Base-by-base conservation (phyloP, 1,140 invertebrate genomes). In the Reticulitermes speratus region DNA sequence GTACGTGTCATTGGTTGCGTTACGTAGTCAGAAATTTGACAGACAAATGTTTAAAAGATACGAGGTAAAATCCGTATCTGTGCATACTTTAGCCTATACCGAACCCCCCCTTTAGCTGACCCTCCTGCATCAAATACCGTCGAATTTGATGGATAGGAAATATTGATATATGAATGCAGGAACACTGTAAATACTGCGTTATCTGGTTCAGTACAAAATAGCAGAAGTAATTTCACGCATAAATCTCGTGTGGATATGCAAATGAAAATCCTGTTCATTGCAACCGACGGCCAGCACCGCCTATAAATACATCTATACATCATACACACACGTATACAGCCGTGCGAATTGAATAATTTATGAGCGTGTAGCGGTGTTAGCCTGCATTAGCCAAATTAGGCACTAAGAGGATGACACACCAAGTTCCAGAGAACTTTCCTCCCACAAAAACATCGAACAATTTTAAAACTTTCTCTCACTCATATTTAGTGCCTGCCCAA, bases 121-220 rank as follows among this genome's bases (percentile, higher is more conserved):
- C 65, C 65, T 0, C 25, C 25, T 14, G 3, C 65, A 1, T 75
- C 25, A 75, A 75, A 75, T n/a, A 75, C 25, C 65, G 65, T 75
- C 65, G 25, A 75, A 75, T 75, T 75, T 75, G 65, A 75, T 75
- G 65, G 65, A 75, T 75, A 75, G 65, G n/a, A 75, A 75, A 75
- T 75, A 30, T 75, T 75, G 65, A 75, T 25, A 75, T 25, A 75
- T 75, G 65, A 75, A 75, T 30, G 65, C n/a, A n/a, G 8, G 2
- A 30, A 75, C 25, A 3, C 65, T 5, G 65, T 75, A 75, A 75
- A 75, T 75, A 75, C 65, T 75, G 65, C 14, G 65, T 75, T 75
- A 75, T 75, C 65, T 75, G n/a, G 25, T 30, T 6, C 16, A 19
- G 1, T 55, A 55, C 52, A 55, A 55, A 55, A 12, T 21, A 55